These are phyloP conservation scores for Coecobrya sp. DNA, from an alignment of 2,888 invertebrate species.

Conservation along the genomic window DNA sequence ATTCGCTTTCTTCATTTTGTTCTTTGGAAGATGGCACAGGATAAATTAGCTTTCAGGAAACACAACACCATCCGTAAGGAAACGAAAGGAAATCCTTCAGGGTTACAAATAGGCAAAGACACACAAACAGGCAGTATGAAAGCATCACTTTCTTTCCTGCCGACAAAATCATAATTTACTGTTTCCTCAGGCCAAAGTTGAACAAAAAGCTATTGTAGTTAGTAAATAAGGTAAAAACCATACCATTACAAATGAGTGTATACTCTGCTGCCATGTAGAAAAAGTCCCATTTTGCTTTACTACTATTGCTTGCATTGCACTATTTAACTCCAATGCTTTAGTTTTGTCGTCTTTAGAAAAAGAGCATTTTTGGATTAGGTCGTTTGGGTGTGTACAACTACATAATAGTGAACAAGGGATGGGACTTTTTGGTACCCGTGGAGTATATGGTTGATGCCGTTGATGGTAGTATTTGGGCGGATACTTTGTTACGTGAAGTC, in stretches of 20 bases:
- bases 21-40: slow-evolving; percentile 63
- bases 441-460: not conserved
- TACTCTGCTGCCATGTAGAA: not conserved
- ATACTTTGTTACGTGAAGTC: slow-evolving; percentile 43
- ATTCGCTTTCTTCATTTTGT: slow-evolving; percentile 56
- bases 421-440: no score
- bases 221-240: not conserved
- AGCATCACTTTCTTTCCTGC: slow-evolving; percentile 75
- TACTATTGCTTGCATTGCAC: not conserved
- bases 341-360: not conserved
- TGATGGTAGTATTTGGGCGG: slow-evolving; percentile 2
- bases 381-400: not conserved
- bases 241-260: not conserved
- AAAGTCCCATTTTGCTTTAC: not conserved
- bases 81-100: slow-evolving; percentile 77
- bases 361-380: slow-evolving; percentile 28
- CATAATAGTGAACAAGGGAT: no score
- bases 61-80: slow-evolving; percentile 75
- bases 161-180: slow-evolving; percentile 80
- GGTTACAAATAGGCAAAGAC: slow-evolving; percentile 75
- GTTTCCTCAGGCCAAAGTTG: slow-evolving; percentile 79
- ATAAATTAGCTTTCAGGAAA: slow-evolving; percentile 82
- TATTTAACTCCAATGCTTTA: slow-evolving; percentile 9
- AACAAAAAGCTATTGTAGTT: slow-evolving; percentile 75
- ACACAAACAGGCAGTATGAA: slow-evolving; percentile 63